Percentiles rank a stretch among this genome's conserved stretches.
Evolutionary conservation across 2,888 invertebrate genomes (phyloP).

Genomic region (Neoitamus cyanurus): DNA sequence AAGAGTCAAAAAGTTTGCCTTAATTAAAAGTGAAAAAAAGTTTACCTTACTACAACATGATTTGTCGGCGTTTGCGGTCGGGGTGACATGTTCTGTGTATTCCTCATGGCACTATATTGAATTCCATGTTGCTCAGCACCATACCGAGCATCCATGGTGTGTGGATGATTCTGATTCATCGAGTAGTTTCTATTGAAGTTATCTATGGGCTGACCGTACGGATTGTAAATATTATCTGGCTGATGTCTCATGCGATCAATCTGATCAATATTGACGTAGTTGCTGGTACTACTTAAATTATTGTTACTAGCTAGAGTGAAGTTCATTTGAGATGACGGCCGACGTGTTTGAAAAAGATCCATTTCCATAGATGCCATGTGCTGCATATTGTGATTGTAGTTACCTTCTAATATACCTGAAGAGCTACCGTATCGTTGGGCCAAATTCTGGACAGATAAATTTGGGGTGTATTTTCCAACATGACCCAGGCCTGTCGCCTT

Average conservation of each 20-base stretch:
- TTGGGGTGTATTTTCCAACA: conserved; percentile 85
- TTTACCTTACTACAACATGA: background rate
- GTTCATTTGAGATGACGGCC: conserved; percentile 55
- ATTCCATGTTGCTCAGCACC: conserved; percentile 49
- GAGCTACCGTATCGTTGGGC: conserved; percentile 62
- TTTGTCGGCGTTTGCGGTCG: conserved; percentile 1
- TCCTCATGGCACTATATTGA: conserved; percentile 58
- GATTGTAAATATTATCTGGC: conserved; percentile 59
- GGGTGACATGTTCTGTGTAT: conserved; percentile 55
- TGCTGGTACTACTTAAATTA: conserved; percentile 58
- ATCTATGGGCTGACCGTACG: conserved; percentile 54
- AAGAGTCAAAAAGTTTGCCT: background rate
- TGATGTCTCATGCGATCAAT: conserved; percentile 68
- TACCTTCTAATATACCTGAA: conserved; percentile 55
- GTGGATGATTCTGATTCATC: conserved; percentile 61
- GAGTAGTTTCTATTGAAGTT: conserved; percentile 65
- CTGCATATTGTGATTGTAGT: conserved; percentile 42
- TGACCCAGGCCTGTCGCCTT: conserved; percentile 78
- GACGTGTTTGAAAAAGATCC: conserved; percentile 54
- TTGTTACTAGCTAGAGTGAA: background rate
- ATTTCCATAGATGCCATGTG: conserved; percentile 44
- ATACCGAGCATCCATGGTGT: conserved; percentile 59
- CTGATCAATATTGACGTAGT: conserved; percentile 71
- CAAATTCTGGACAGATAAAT: conserved; percentile 63
- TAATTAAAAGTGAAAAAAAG: background rate